Evolutionary conservation across 2,888 invertebrate species (phyloP), one percentile per base, ranked within the genome.

Genomic region (Clitarchus hookeri): DNA sequence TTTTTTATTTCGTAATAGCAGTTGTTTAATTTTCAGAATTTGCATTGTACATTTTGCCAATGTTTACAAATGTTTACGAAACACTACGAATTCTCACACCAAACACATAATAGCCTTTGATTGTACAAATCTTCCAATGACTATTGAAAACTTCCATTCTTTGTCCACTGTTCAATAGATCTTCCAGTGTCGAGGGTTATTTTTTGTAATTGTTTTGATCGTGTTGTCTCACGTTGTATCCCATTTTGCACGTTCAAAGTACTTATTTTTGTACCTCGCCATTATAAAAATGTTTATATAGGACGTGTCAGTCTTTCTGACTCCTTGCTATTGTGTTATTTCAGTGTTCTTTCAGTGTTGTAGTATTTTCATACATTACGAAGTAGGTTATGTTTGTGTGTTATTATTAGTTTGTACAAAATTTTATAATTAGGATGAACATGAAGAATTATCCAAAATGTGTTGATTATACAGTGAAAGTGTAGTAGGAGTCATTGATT

Each of bases 191-290:
- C 84, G 77, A 83, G 78, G 78, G 78, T 84, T 83, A 85, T 85
- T 87, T 86, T 80, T 85, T 85, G 84, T 87, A 85, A 84, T 86
- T 85, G 53, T 85, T 54, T 84, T 44, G 44, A 84, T 80, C 77
- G 83, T 79, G 84, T 83, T 85, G 54, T 86, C 44, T 85, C 27
- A 53, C 84, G 78, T 83, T 83, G 83, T 84, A 85, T 65, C 85
- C 84, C 84, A 27, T 84, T 85, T 87, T 78, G 77, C 85, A 82
- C 78, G 77, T 84, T 85, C 85, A 87, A 87, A 87, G 88, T 88
- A 88, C 88, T 88, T 88, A 88, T 87, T 88, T 88, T 88, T 88
- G 86, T 88, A 88, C 88, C 88, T 88, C 88, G 88, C 88, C 86
- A 82, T 36, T 27, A 82, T 82, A 86, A 86, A 83, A 79, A 86